Evolutionary conservation across 2,888 invertebrate genomes (phyloP).

Genomic region (Polylopha cassiicola): DNA sequence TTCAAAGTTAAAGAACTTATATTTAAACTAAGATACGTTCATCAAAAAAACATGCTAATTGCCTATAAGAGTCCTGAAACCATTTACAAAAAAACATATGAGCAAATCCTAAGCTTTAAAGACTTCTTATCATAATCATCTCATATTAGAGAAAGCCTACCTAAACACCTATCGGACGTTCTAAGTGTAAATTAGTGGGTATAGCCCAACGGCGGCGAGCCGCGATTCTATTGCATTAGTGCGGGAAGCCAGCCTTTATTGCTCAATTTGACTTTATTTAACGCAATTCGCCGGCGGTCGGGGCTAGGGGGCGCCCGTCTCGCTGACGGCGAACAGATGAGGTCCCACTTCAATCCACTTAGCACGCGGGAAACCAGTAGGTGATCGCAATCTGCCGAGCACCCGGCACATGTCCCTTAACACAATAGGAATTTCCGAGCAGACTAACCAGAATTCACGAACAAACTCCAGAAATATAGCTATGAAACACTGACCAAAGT

Average conservation of each 20-base stretch:
- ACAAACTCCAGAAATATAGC: constrained; percentile 17
- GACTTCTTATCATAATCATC: constrained; percentile 1
- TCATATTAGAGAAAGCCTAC: constrained; percentile 16
- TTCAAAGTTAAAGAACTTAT: too few relatives aligned
- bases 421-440: constrained; percentile 15
- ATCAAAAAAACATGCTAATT: too few relatives aligned
- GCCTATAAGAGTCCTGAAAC: too few relatives aligned
- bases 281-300: constrained; percentile 49
- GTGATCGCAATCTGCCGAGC: constrained; percentile 54
- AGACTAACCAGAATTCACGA: constrained; percentile 14
- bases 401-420: constrained; percentile 17
- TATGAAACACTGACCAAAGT: constrained; percentile 20
- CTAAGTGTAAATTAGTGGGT: constrained; percentile 57
- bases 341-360: constrained; percentile 75
- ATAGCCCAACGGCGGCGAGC: constrained; percentile 49
- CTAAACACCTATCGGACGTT: constrained; percentile 23
- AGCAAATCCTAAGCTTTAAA: too few relatives aligned
- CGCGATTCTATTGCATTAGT: constrained; percentile 68
- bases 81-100: too few relatives aligned
- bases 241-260: constrained; percentile 71
- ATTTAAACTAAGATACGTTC: too few relatives aligned
- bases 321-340: constrained; percentile 71
- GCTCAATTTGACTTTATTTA: constrained; percentile 78
- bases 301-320: constrained; percentile 24
- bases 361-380: constrained; percentile 60